Evolutionary conservation across 2,797 vertebrate species (phyloP).

Genomic region (Crypturellus tataupa): DNA sequence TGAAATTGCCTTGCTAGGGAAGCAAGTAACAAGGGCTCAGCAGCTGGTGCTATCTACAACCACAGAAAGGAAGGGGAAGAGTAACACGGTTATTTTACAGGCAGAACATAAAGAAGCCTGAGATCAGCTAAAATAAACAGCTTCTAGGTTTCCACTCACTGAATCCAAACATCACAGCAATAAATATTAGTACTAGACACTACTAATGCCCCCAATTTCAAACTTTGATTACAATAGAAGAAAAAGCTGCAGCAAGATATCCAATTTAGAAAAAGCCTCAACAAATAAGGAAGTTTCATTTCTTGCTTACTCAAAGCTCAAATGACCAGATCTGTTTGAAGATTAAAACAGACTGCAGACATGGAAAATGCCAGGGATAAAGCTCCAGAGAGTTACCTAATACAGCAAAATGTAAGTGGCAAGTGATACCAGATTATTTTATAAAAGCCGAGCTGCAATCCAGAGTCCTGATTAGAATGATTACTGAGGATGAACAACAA

Average conservation of each 20-base stretch:
- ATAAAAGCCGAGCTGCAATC: conserved; percentile 27
- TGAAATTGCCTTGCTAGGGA: neutral
- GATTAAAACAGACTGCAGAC: conserved; percentile 28
- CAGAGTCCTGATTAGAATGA: neutral
- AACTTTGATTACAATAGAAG: neutral
- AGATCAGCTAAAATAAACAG: neutral
- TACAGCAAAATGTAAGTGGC: conserved; percentile 10
- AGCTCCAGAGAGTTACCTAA: conserved; percentile 17
- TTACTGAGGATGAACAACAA: neutral
- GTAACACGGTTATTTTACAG: neutral
- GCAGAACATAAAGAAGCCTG: rapidly evolving
- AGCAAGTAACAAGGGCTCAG: neutral
- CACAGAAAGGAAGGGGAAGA: neutral
- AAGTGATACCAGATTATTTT: conserved; percentile 23
- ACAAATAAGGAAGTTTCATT: conserved; percentile 55
- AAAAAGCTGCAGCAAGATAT: neutral
- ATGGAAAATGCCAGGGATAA: conserved; percentile 48
- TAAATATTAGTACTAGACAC: neutral
- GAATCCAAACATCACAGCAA: neutral
- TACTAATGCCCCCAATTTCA: neutral
- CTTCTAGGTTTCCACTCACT: neutral
- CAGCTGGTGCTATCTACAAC: neutral
- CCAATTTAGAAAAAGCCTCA: neutral
- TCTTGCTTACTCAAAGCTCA: conserved; percentile 15
- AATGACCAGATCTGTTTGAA: conserved; percentile 6